Conservation (phyloP, 2,888 invertebrate species). For the Machimus atricapillus region DNA sequence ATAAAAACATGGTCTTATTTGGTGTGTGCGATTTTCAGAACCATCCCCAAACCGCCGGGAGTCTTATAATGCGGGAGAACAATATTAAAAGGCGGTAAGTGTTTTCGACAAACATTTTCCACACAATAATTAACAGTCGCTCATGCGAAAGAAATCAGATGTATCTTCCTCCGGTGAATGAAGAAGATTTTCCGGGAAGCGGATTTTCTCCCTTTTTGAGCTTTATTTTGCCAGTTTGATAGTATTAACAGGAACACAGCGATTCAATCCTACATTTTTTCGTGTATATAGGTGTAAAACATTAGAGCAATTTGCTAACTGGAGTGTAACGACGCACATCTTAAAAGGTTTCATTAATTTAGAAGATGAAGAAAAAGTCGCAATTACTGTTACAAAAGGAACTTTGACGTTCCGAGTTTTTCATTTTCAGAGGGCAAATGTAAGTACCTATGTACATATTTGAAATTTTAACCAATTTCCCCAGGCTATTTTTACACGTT, state of each 20-base stretch:
- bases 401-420: background rate
- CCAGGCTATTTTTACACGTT: too few species aligned
- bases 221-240: background rate
- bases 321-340: background rate
- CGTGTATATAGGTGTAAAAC: background rate
- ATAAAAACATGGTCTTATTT: background rate
- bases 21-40: background rate
- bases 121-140: background rate
- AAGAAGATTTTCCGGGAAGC: background rate
- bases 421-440: background rate
- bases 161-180: background rate
- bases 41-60: background rate
- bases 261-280: background rate
- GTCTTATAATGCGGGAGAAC: background rate
- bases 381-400: background rate
- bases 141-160: conserved; percentile 1
- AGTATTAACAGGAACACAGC: background rate
- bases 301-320: background rate
- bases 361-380: background rate
- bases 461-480: too few species aligned
- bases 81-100: background rate
- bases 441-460: too few species aligned
- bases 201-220: background rate
- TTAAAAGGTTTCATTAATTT: background rate
- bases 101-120: background rate